phyloP scores from a whole-genome alignment of 2,113 vertebrate genomes.

The Mixornis gularis region DNA sequence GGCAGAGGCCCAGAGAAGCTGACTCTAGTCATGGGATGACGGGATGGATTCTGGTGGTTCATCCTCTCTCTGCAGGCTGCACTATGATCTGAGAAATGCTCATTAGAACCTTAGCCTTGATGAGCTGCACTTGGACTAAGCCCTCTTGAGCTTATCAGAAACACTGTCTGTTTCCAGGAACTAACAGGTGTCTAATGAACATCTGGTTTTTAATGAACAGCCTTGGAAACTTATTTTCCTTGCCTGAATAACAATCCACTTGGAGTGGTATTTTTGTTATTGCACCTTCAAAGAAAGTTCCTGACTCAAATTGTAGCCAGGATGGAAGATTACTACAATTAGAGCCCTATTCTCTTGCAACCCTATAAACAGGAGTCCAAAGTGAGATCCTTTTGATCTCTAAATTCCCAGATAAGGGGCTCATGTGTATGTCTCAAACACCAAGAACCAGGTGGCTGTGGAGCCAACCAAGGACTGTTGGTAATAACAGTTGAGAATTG shows the following conservation, averaged over 20 bases:
- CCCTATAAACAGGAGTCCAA: background rate
- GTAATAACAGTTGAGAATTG: background rate
- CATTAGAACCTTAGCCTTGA: background rate
- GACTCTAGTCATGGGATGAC: background rate
- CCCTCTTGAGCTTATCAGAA: background rate
- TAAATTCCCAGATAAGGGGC: background rate
- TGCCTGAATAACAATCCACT: background rate
- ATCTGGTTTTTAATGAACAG: background rate
- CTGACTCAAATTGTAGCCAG: background rate
- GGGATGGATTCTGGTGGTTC: background rate
- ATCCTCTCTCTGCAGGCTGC: background rate
- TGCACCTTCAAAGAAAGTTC: background rate
- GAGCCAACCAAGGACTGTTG: background rate
- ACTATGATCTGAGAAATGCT: background rate
- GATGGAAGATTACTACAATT: background rate
- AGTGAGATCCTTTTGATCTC: background rate
- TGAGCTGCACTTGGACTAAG: background rate
- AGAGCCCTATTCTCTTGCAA: background rate
- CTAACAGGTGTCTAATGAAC: background rate
- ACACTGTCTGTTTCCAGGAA: background rate
- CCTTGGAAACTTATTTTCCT: background rate
- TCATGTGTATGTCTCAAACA: background rate
- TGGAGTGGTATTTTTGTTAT: background rate
- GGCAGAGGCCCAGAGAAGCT: background rate
- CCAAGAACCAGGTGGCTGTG: background rate